phyloP scores from a whole-genome alignment of 2,797 vertebrate species.

The Acomys russatus region DNA sequence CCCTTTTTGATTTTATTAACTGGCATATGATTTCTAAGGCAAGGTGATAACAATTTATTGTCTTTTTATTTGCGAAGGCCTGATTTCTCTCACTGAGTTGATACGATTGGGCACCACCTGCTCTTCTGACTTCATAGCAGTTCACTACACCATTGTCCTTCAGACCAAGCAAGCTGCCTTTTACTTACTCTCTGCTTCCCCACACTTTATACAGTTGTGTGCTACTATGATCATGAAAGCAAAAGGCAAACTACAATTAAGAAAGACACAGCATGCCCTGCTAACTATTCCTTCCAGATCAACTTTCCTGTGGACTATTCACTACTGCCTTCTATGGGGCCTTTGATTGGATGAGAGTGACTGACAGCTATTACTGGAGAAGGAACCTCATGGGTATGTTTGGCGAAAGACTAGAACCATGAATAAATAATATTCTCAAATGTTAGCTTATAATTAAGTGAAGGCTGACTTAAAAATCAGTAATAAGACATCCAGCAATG shows the following conservation, averaged over 20 bases:
- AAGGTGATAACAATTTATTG: neutral
- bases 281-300: neutral
- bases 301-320: neutral
- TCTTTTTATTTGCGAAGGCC: neutral
- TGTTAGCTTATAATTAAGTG: constrained; percentile 71
- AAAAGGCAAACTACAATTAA: neutral
- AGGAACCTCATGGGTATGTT: constrained; percentile 10
- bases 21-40: neutral
- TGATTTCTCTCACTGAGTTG: neutral
- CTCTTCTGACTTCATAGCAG: neutral
- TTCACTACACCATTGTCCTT: neutral
- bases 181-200: neutral
- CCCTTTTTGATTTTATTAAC: too few species aligned
- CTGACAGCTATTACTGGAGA: constrained; percentile 27
- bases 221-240: neutral
- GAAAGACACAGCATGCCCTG: constrained; percentile 6
- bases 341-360: neutral
- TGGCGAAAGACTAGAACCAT: constrained; percentile 6
- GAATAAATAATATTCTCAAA: constrained; percentile 74
- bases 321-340: neutral
- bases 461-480: constrained; percentile 54
- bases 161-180: neutral
- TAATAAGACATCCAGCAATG: constrained; percentile 56
- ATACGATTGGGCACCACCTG: neutral
- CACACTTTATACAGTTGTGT: neutral